These are phyloP conservation scores for Mustelus asterias DNA, from an alignment of 2,113 vertebrate species.

Conservation along the genomic window DNA sequence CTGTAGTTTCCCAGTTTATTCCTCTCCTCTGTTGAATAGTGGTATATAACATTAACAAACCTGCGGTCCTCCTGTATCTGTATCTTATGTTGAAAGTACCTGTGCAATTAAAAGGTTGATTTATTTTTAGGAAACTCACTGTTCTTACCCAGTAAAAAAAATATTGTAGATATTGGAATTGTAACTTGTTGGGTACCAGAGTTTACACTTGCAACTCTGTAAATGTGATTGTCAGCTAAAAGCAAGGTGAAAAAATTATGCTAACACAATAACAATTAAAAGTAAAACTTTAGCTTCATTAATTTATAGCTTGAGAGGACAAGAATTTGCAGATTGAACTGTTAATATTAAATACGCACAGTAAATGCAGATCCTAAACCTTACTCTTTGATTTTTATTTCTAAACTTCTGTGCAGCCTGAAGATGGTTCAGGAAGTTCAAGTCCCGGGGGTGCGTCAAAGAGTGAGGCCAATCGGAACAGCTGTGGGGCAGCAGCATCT, in stretches of 20 bases:
- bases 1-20: no score
- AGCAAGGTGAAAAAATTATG: neutral
- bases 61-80: neutral
- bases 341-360: neutral
- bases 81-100: neutral
- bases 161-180: neutral
- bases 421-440: conserved; percentile 79
- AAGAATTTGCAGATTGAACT: neutral
- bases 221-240: neutral
- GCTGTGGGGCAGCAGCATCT: conserved; percentile 73
- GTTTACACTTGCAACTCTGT: neutral
- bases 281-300: neutral
- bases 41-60: no score
- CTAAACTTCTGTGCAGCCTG: conserved; percentile 62
- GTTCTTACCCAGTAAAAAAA: neutral
- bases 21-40: no score
- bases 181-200: neutral
- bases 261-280: neutral
- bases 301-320: neutral
- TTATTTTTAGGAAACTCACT: neutral
- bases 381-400: neutral
- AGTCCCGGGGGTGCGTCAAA: conserved; percentile 73
- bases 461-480: conserved; percentile 88
- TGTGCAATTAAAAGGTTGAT: neutral
- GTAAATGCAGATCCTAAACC: neutral